A percentile compares a stretch with the other conserved stretches of the same genome.
Conservation (phyloP, 2,113 vertebrate genomes). For the Neotoma lepida region DNA sequence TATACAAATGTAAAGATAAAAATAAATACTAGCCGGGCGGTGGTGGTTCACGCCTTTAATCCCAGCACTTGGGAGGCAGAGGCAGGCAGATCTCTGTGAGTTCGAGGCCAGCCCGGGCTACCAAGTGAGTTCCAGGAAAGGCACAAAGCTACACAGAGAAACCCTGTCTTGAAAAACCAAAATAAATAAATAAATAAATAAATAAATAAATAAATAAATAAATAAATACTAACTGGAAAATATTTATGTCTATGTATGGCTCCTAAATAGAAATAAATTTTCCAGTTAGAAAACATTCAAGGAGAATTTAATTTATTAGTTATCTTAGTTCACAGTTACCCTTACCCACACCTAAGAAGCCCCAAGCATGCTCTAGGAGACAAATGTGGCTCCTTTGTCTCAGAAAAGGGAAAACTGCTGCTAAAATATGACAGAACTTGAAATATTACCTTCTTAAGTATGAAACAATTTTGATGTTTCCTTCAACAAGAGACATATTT, state of each 20-base stretch:
- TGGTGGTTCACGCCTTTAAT: too few relatives aligned
- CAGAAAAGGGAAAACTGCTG: background rate
- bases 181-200: too few relatives aligned
- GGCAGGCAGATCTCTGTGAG: too few relatives aligned
- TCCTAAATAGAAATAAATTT: background rate
- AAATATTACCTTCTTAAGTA: background rate
- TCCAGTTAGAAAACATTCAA: background rate
- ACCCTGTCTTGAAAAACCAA: too few relatives aligned
- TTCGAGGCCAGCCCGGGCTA: too few relatives aligned
- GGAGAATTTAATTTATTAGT: background rate
- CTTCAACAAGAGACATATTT: background rate
- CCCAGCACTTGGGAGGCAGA: too few relatives aligned
- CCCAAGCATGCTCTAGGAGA: background rate
- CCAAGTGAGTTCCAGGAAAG: too few relatives aligned
- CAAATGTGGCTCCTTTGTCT: background rate
- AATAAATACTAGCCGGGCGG: constrained; percentile 31
- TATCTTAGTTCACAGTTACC: background rate
- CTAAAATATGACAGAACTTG: too few relatives aligned
- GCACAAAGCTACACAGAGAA: too few relatives aligned
- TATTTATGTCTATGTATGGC: background rate
- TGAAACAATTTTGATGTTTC: background rate
- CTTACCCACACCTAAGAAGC: background rate
- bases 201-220: too few relatives aligned
- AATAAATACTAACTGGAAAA: background rate
- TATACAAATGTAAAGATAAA: background rate